phyloP scores from a whole-genome alignment of 2,888 invertebrate species.

The Plemyria rubiginata region DNA sequence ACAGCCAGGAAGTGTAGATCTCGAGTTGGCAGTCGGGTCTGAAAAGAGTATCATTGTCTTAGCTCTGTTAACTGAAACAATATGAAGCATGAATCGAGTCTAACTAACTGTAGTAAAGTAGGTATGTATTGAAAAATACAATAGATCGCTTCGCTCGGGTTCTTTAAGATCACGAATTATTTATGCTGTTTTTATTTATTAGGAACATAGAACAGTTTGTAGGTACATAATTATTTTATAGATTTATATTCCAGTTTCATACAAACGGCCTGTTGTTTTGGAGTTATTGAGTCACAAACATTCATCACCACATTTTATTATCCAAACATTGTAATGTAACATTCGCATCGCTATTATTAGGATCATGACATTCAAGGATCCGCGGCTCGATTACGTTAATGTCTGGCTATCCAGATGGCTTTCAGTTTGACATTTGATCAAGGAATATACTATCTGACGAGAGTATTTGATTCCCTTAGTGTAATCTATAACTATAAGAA shows the following conservation, averaged over 20 bases:
- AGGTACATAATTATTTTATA: too few species aligned
- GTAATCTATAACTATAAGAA: too few species aligned
- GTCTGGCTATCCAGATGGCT: too few species aligned
- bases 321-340: background rate
- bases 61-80: background rate
- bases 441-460: too few species aligned
- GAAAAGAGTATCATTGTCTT: constrained; percentile 32
- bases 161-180: background rate
- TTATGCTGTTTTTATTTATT: too few species aligned
- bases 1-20: constrained; percentile 70
- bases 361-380: background rate
- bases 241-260: background rate
- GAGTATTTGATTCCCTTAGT: too few species aligned
- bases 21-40: constrained; percentile 76
- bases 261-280: background rate
- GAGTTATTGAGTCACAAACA: background rate
- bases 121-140: too few species aligned
- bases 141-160: background rate
- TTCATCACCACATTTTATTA: background rate
- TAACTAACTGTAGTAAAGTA: too few species aligned
- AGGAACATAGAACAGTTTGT: too few species aligned
- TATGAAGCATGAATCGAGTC: background rate
- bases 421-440: too few species aligned
- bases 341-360: background rate
- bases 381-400: too few species aligned